Percentiles rank a stretch among this genome's conserved stretches.
These are phyloP conservation scores for Drosophila kuntzei DNA, from an alignment of 2,888 invertebrate species.

Conservation along the genomic window DNA sequence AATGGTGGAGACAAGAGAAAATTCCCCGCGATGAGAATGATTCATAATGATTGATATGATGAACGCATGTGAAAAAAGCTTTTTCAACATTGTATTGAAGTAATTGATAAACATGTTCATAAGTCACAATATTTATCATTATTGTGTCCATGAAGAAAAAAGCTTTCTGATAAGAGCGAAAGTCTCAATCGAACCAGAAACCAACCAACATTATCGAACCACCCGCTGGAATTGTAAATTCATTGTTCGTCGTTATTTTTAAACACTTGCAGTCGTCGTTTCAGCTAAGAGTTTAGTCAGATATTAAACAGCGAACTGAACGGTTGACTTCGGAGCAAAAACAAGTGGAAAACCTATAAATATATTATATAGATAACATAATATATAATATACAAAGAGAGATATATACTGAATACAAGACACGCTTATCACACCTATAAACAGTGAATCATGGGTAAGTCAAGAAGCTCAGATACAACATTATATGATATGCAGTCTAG, in stretches of 20 bases:
- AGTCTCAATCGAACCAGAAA: neutral
- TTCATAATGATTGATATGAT: constrained; percentile 22
- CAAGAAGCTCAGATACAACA: neutral
- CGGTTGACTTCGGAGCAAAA: constrained; percentile 9
- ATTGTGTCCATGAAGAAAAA: neutral
- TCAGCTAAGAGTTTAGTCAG: constrained; percentile 17
- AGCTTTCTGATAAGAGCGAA: constrained; percentile 14
- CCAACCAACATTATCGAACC: neutral
- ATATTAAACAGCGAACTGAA: constrained; percentile 8
- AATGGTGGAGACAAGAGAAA: constrained; percentile 7
- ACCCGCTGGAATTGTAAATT: neutral
- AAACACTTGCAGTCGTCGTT: constrained; percentile 5
- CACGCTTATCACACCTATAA: constrained; percentile 20
- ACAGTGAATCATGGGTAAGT: constrained; percentile 58
- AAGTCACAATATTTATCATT: constrained; percentile 9
- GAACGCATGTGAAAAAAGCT: constrained; percentile 9
- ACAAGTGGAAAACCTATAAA: constrained; percentile 5
- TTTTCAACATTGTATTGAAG: constrained; percentile 12
- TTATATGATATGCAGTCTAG: neutral
- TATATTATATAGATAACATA: constrained; percentile 7
- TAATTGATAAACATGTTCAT: constrained; percentile 13
- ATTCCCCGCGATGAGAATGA: constrained; percentile 21
- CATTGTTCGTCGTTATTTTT: constrained; percentile 2
- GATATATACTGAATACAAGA: neutral
- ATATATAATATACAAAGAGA: constrained; percentile 1